Evolutionary conservation across 2,888 invertebrate genomes (phyloP).

Genomic region (Drosophila prostipennis): DNA sequence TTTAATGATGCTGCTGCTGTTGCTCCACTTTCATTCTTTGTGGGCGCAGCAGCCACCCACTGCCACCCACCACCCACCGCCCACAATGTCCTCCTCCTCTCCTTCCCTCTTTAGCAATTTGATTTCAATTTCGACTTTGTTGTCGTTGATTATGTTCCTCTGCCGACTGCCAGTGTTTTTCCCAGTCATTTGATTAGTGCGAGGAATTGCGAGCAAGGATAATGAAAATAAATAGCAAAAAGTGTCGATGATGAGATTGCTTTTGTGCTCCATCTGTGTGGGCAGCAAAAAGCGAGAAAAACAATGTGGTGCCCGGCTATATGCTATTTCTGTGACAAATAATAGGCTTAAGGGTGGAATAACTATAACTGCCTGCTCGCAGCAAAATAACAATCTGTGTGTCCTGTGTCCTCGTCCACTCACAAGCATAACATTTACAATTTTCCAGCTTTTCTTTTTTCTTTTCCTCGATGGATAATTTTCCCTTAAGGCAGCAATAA

Average conservation of each 20-base stretch:
- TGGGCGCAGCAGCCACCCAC: neutral
- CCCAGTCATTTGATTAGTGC: conserved; percentile 49
- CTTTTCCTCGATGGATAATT: too few species aligned
- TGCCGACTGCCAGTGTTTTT: conserved; percentile 29
- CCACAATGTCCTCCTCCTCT: neutral
- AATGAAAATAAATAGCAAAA: conserved; percentile 54
- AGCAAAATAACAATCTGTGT: conserved; percentile 9
- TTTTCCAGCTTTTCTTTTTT: neutral
- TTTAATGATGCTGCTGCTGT: conserved; percentile 45
- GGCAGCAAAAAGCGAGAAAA: neutral
- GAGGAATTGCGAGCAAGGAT: conserved; percentile 44
- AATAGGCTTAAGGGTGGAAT: conserved; percentile 9
- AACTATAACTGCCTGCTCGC: neutral
- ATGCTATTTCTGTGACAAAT: conserved; percentile 18
- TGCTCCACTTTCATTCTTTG: conserved; percentile 11
- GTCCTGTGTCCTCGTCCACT: neutral
- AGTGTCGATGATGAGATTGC: conserved; percentile 53
- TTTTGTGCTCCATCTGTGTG: conserved; percentile 40
- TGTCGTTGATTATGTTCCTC: conserved; percentile 41
- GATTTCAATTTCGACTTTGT: conserved; percentile 52
- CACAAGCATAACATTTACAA: neutral
- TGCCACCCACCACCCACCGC: neutral
- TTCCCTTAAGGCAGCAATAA: too few species aligned
- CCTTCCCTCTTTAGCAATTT: conserved; percentile 33
- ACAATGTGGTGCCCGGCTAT: too few species aligned